Percentiles rank a stretch among this genome's conserved stretches.
phyloP scores from a whole-genome alignment of 2,888 invertebrate genomes.

The Autographa pulchrina region DNA sequence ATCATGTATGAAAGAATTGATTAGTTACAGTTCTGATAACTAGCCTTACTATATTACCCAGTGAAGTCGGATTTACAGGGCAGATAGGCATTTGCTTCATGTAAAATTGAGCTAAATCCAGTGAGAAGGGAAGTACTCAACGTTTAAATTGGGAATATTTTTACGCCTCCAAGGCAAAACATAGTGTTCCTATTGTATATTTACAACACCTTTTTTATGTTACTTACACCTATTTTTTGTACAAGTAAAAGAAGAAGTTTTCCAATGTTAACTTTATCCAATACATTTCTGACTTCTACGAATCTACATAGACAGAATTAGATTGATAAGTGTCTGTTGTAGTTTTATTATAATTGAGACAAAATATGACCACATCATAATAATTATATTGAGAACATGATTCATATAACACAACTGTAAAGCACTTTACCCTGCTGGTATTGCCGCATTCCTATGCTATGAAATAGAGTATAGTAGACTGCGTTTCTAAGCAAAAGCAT shows the following conservation, averaged over 20 bases:
- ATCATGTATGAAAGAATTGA: conserved; percentile 28
- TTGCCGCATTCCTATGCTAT: not conserved
- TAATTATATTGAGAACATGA: not conserved
- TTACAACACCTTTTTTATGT: too few relatives aligned
- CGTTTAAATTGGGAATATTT: too few relatives aligned
- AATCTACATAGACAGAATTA: not conserved
- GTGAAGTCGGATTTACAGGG: not conserved
- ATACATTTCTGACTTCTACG: not conserved
- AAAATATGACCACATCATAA: not conserved
- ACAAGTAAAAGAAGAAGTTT: not conserved
- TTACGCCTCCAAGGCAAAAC: too few relatives aligned
- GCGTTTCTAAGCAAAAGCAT: not conserved
- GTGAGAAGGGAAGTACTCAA: too few relatives aligned
- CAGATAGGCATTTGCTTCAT: too few relatives aligned
- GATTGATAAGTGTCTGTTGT: not conserved
- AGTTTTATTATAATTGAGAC: not conserved
- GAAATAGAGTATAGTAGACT: not conserved
- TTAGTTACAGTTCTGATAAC: conserved; percentile 22
- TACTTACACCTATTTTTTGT: not conserved
- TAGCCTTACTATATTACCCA: conserved; percentile 7
- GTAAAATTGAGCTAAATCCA: too few relatives aligned
- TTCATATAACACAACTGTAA: not conserved
- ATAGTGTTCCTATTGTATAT: too few relatives aligned
- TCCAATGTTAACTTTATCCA: too few relatives aligned
- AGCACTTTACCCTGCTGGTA: conserved; percentile 2